Evolutionary conservation across 2,888 invertebrate species (phyloP).

Genomic region (Caenorhabditis angaria): DNA sequence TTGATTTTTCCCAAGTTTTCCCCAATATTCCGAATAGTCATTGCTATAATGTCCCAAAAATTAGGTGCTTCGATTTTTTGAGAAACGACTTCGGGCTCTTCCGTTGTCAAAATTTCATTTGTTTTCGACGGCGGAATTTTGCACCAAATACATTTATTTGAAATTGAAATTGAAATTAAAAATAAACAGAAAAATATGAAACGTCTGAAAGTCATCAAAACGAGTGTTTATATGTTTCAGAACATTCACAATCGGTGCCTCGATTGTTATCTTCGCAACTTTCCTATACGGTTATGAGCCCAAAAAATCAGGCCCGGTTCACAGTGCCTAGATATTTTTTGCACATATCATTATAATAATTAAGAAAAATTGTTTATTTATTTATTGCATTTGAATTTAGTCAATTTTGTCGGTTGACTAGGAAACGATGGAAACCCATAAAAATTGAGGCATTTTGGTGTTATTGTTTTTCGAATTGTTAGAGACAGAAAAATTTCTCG

Average conservation of each 20-base stretch:
- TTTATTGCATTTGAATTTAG: not conserved
- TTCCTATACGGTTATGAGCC: slow-evolving; percentile 74
- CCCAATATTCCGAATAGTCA: no score
- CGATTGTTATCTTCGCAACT: slow-evolving; percentile 74
- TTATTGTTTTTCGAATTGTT: slow-evolving; percentile 14
- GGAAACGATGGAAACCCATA: not conserved
- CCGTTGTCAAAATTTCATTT: no score
- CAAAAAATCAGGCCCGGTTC: slow-evolving; percentile 20
- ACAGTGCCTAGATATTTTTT: slow-evolving; percentile 22
- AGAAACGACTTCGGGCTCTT: no score
- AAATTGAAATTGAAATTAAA: no score
- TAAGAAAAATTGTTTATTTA: not conserved
- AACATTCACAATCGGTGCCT: slow-evolving; percentile 74
- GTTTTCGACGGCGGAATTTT: no score
- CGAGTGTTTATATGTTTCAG: slow-evolving; percentile 70
- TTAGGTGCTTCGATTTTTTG: no score
- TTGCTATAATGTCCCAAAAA: no score
- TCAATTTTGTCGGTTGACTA: not conserved
- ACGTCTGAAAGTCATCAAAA: no score
- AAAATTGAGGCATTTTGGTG: slow-evolving; percentile 8
- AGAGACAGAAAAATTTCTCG: slow-evolving; percentile 60
- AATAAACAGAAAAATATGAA: no score
- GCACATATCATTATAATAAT: not conserved
- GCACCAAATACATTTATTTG: no score
- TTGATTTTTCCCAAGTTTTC: no score